Percentiles rank a stretch among this genome's conserved stretches.
These are phyloP conservation scores for Cranoglanis bouderius DNA, from an alignment of 2,113 vertebrate species.

Conservation along the genomic window DNA sequence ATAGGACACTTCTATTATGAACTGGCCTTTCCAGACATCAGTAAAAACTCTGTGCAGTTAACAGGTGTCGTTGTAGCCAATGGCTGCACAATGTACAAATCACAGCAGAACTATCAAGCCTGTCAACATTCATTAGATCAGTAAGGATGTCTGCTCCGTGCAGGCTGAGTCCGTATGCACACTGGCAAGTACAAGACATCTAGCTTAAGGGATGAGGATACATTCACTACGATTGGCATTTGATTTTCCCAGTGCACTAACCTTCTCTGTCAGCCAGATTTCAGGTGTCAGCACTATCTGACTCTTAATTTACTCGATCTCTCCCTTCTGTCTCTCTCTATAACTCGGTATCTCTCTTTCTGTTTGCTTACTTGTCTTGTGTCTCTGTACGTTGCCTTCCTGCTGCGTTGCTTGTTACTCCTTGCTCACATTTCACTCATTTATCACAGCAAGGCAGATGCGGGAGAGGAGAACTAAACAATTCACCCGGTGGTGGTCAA, in stretches of 20 bases:
- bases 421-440: constrained; percentile 49
- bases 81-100: not conserved
- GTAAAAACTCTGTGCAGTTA: not conserved
- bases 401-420: constrained; percentile 43
- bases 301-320: constrained; percentile 13
- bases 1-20: not conserved
- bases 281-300: constrained; percentile 41
- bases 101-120: constrained; percentile 3
- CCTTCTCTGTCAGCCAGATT: constrained; percentile 32
- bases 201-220: constrained; percentile 14
- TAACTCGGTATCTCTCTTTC: constrained; percentile 3
- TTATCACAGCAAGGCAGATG: constrained; percentile 33
- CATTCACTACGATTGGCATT: constrained; percentile 26
- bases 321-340: constrained; percentile 14
- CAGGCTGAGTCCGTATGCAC: not conserved
- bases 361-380: constrained; percentile 17
- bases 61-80: not conserved
- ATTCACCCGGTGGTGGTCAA: not conserved
- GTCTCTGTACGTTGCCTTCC: constrained; percentile 26
- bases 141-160: not conserved
- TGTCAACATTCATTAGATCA: constrained; percentile 20
- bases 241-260: constrained; percentile 33
- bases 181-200: constrained; percentile 9
- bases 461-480: not conserved
- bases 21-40: not conserved